Percentiles rank a stretch among this genome's conserved stretches.
Evolutionary conservation across 2,888 invertebrate species (phyloP).

Genomic region (Tanytarsus gracilentus): DNA sequence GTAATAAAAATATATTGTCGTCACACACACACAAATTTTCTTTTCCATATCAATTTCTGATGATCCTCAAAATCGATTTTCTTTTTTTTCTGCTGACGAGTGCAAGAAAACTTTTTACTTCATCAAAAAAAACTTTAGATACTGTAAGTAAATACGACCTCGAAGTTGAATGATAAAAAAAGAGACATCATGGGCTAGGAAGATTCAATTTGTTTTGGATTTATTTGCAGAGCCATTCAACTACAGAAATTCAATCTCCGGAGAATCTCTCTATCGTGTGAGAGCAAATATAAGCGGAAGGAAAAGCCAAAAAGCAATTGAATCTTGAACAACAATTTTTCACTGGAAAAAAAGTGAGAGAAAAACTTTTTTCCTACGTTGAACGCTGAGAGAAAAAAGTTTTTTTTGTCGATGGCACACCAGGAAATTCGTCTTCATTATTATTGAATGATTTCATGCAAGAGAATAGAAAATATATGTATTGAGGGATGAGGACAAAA

Average conservation of each 20-base stretch:
- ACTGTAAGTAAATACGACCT: not conserved
- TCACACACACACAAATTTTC: not conserved
- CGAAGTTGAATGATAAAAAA: not conserved
- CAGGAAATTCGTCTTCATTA: no score
- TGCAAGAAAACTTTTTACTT: not conserved
- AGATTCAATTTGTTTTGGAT: not conserved
- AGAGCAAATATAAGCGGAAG: not conserved
- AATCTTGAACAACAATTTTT: not conserved
- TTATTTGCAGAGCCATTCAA: conserved; percentile 7
- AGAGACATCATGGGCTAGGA: not conserved
- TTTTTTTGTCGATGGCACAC: not conserved
- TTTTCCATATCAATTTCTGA: not conserved
- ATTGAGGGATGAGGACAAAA: no score
- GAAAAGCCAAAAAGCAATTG: conserved; percentile 1
- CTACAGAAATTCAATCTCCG: conserved; percentile 4
- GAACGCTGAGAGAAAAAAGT: not conserved
- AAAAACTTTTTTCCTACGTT: not conserved
- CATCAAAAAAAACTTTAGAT: not conserved
- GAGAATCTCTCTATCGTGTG: no score
- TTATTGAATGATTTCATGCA: no score
- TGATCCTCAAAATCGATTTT: no score
- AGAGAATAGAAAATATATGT: no score
- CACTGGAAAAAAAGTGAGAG: no score
- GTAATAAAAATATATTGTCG: no score
- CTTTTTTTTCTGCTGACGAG: not conserved